A percentile compares a stretch with the other conserved stretches of the same genome.
Evolutionary conservation across 1,140 invertebrate genomes (phyloP).

Genomic region (Mamestra configurata): DNA sequence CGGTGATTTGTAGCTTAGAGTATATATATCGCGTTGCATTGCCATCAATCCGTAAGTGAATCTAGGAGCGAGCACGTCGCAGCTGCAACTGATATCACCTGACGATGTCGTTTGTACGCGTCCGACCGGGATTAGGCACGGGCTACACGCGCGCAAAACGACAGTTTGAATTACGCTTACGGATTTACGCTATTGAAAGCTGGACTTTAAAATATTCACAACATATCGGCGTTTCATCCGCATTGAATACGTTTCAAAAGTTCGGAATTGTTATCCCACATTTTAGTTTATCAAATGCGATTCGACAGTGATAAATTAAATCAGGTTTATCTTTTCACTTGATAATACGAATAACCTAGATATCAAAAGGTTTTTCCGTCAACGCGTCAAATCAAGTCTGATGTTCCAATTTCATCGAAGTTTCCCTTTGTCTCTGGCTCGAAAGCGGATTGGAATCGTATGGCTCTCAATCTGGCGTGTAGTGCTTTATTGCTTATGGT

Average conservation of each 20-base stretch:
- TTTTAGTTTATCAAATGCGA: constrained; percentile 5
- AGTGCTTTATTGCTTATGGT: constrained; percentile 68
- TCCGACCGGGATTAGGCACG: constrained; percentile 72
- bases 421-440: constrained; percentile 78
- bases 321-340: constrained; percentile 21
- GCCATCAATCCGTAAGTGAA: constrained; percentile 83
- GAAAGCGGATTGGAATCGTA: constrained; percentile 74
- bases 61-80: constrained; percentile 71
- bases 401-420: constrained; percentile 77
- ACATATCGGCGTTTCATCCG: constrained; percentile 41
- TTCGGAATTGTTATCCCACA: background rate
- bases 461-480: constrained; percentile 66
- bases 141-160: constrained; percentile 67
- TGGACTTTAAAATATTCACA: constrained; percentile 53
- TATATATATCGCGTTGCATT: constrained; percentile 73
- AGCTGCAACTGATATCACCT: constrained; percentile 83
- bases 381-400: constrained; percentile 59
- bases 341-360: constrained; percentile 38
- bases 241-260: constrained; percentile 18
- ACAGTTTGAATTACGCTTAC: constrained; percentile 67
- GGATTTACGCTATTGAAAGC: constrained; percentile 57
- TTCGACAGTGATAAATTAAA: background rate
- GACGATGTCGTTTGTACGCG: constrained; percentile 82
- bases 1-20: constrained; percentile 67
- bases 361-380: constrained; percentile 37